phyloP scores from a whole-genome alignment of 1,140 invertebrate species.

The Araneus ventricosus region DNA sequence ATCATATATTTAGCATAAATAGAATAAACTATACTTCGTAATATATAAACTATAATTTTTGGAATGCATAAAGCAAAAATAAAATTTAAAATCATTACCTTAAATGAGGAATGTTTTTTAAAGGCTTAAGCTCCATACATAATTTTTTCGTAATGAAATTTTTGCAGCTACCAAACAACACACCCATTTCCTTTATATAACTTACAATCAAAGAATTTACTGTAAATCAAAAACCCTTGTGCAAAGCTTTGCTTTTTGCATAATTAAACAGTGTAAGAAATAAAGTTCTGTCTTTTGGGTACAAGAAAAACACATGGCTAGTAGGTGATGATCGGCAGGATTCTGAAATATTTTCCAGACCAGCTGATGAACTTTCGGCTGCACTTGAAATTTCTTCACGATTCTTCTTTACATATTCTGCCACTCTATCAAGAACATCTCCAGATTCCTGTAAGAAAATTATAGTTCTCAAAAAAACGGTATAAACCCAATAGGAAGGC shows the following conservation, averaged over 20 bases:
- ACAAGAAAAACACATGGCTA: constrained; percentile 60
- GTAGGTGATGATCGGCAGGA: constrained; percentile 45
- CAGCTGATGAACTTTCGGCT: background rate
- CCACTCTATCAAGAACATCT: constrained; percentile 66
- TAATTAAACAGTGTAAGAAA: constrained; percentile 61
- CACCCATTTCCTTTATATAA: background rate
- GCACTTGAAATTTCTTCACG: background rate
- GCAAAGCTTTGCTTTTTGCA: constrained; percentile 67
- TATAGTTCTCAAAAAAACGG: background rate
- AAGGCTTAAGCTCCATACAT: too few species aligned
- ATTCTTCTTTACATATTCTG: constrained; percentile 69
- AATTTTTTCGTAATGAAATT: too few species aligned
- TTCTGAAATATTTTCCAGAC: constrained; percentile 26
- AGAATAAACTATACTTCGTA: background rate
- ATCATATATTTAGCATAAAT: background rate
- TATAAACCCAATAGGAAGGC: too few species aligned
- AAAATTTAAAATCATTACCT: background rate
- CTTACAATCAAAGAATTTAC: background rate
- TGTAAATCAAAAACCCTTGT: constrained; percentile 60
- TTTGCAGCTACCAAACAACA: background rate
- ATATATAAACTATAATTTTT: background rate
- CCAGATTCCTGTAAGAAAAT: constrained; percentile 48
- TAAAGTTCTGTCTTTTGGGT: constrained; percentile 67
- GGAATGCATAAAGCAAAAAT: background rate
- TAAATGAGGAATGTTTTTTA: background rate